Percentiles rank a stretch among this genome's conserved stretches.
Conservation (phyloP, 2,888 invertebrate species). For the Lasioglossum calceatum region DNA sequence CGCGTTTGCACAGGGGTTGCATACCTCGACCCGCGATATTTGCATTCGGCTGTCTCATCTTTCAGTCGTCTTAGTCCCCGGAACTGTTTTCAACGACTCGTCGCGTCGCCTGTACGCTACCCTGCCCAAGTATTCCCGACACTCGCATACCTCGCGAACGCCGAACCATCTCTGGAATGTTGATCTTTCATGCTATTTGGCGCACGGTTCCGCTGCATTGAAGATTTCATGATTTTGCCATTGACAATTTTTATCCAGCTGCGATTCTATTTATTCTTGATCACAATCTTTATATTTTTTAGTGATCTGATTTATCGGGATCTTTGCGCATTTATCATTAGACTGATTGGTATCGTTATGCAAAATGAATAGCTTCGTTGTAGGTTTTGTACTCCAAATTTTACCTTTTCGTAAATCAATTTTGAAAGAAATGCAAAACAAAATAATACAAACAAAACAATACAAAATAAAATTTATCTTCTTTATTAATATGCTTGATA, state of each 20-base stretch:
- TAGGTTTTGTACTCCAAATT: too few species aligned
- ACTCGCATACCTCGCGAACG: not conserved
- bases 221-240: too few species aligned
- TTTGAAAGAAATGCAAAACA: too few species aligned
- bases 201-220: too few species aligned
- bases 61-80: conserved; percentile 38
- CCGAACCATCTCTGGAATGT: not conserved
- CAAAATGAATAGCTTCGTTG: too few species aligned
- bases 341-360: too few species aligned
- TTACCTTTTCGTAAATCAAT: too few species aligned
- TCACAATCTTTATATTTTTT: not conserved
- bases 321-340: too few species aligned
- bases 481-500: too few species aligned
- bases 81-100: not conserved
- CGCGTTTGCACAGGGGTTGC: conserved; percentile 47
- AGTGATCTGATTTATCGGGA: too few species aligned
- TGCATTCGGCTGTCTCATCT: conserved; percentile 57
- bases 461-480: too few species aligned
- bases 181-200: not conserved
- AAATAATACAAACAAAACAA: too few species aligned
- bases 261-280: not conserved
- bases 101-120: not conserved
- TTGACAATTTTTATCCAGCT: not conserved
- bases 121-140: not conserved
- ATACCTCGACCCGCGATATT: conserved; percentile 49